Conservation (phyloP, 2,888 invertebrate genomes). For the Rhingia rostrata region DNA sequence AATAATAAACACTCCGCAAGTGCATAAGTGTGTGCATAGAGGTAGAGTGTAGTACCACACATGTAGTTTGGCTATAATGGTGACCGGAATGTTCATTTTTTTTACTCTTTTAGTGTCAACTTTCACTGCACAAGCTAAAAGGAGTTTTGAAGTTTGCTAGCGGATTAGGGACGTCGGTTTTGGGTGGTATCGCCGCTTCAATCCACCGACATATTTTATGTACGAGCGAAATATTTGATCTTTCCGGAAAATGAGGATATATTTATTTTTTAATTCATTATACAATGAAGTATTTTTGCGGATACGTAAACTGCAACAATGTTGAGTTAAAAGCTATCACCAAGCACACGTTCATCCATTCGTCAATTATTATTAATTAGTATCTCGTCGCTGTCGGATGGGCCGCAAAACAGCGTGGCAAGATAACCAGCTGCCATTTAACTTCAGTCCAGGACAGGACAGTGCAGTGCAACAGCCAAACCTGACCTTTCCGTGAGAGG, state of each 20-base stretch:
- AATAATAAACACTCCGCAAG: constrained; percentile 75
- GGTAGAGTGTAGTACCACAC: constrained; percentile 46
- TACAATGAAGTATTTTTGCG: constrained; percentile 1
- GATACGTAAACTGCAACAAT: constrained; percentile 49
- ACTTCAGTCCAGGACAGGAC: constrained; percentile 14
- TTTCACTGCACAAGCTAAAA: constrained; percentile 60
- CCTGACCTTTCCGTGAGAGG: constrained; percentile 72
- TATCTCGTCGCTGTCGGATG: constrained; percentile 36
- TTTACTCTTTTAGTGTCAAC: constrained; percentile 62
- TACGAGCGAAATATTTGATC: constrained; percentile 38
- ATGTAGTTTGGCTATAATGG: constrained; percentile 60
- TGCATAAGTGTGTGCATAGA: constrained; percentile 65
- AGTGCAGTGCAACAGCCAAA: constrained; percentile 60
- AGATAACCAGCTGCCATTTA: constrained; percentile 53
- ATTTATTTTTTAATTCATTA: not conserved
- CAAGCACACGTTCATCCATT: constrained; percentile 31
- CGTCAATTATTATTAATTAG: constrained; percentile 70
- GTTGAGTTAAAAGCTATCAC: constrained; percentile 2
- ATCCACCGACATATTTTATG: constrained; percentile 1
- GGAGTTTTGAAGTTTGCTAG: constrained; percentile 43
- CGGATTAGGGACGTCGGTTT: constrained; percentile 38
- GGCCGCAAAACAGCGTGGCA: not conserved
- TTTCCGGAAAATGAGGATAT: constrained; percentile 5
- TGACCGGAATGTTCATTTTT: constrained; percentile 41
- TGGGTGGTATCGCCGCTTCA: constrained; percentile 19